phyloP scores from a whole-genome alignment of 2,888 invertebrate genomes.

The Zhuqinia jingwanae region DNA sequence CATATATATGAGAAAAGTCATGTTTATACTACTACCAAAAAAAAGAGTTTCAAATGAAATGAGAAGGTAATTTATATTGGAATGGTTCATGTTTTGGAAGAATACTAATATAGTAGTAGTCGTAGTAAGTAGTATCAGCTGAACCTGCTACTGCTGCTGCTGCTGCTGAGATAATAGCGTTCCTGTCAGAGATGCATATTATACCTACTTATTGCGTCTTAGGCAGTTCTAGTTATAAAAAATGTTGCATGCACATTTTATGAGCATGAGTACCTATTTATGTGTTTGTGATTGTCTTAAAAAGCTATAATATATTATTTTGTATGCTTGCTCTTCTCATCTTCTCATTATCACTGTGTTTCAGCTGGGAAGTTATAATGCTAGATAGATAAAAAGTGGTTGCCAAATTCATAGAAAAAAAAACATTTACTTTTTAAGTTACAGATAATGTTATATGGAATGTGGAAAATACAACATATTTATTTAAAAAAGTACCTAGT shows the following conservation, averaged over 20 bases:
- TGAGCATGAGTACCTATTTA: not conserved
- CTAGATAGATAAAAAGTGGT: slow-evolving; percentile 40
- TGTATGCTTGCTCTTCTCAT: slow-evolving; percentile 22
- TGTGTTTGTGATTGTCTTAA: not conserved
- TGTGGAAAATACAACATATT: not conserved
- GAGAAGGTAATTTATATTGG: slow-evolving; percentile 57
- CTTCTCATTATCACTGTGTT: slow-evolving; percentile 30
- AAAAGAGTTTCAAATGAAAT: slow-evolving; percentile 44
- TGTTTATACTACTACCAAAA: no score
- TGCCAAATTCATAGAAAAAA: slow-evolving; percentile 54
- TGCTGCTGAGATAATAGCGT: no score
- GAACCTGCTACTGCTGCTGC: not conserved
- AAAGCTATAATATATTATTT: not conserved
- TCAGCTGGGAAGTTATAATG: slow-evolving; percentile 55
- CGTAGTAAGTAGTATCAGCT: no score
- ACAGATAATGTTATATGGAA: not conserved
- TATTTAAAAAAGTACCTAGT: not conserved
- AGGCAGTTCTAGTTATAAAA: no score
- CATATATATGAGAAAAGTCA: slow-evolving; percentile 24
- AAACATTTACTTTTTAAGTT: not conserved
- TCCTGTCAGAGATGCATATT: not conserved
- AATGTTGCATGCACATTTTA: not conserved
- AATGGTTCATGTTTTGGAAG: slow-evolving; percentile 50
- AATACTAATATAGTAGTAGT: no score
- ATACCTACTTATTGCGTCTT: not conserved